Percentiles rank a stretch among this genome's conserved stretches.
These are phyloP conservation scores for Spodoptera picta DNA, from an alignment of 2,888 invertebrate genomes.

Conservation along the genomic window DNA sequence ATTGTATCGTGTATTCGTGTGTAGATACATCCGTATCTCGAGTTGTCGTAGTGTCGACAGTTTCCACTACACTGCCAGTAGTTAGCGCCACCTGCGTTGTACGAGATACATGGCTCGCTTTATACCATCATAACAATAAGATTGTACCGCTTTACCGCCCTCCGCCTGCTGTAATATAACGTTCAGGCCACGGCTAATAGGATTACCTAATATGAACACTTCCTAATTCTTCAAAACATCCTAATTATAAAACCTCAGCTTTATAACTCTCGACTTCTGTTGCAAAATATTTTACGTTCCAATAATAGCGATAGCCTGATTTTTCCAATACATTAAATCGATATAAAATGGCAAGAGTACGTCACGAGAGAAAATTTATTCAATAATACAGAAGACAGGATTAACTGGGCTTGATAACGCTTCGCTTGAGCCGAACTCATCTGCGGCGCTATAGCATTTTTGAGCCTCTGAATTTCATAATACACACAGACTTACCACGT, in stretches of 20 bases:
- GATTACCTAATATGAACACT: conserved; percentile 60
- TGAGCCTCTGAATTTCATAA: conserved; percentile 72
- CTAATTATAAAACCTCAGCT: conserved; percentile 42
- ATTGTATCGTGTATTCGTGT: conserved; percentile 63
- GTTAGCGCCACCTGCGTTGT: conserved; percentile 74
- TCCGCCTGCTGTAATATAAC: conserved; percentile 56
- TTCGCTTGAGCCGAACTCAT: conserved; percentile 78
- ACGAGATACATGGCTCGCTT: conserved; percentile 67
- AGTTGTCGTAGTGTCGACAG: conserved; percentile 56
- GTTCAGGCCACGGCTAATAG: conserved; percentile 57
- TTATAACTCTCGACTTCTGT: conserved; percentile 36
- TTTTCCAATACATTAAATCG: conserved; percentile 76
- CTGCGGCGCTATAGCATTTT: conserved; percentile 76
- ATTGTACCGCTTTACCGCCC: conserved; percentile 62
- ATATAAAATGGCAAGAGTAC: conserved; percentile 72
- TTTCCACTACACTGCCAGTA: conserved; percentile 66
- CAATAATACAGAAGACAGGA: conserved; percentile 83
- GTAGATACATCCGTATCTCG: conserved; percentile 57
- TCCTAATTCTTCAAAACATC: conserved; percentile 48
- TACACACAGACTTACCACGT: conserved; percentile 63
- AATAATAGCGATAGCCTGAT: conserved; percentile 55
- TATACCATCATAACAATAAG: conserved; percentile 74
- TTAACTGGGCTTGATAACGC: conserved; percentile 82
- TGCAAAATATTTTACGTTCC: conserved; percentile 53
- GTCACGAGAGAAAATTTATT: conserved; percentile 79